Base-by-base conservation (phyloP, 2,888 invertebrate genomes). In the Sphinx pinastri region DNA sequence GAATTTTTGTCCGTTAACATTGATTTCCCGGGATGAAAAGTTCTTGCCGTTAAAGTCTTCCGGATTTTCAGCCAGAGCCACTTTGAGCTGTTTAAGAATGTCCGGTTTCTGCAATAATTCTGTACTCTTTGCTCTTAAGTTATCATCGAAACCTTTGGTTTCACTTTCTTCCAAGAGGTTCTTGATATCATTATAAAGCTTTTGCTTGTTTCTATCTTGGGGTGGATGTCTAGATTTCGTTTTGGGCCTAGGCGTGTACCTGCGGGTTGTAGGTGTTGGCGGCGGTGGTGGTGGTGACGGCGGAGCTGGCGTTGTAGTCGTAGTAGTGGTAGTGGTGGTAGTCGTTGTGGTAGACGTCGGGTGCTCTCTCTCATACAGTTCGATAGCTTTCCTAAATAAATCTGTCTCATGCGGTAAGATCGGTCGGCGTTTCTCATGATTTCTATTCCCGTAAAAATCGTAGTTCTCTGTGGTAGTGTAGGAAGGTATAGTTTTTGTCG, bases 1-100 rank as follows among this genome's bases (percentile, higher is more conserved):
- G 16, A 97, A 95, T 78, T 96, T 96, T 84, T 97, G 96, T 0
- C 97, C 97, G 78, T 97, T 97, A 66, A 97, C 83, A 10, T 96
- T 95, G 68, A 97, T 95, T 83, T 97, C 97, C 73, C 97, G 95
- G 0, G 97, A 96, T 0, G 96, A 95, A 71, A 96, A 95, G 75
- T 97, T 97, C 82, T 95, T 96, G 68, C 95, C 95, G 51, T 92
- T 94, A 69, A 95, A 94, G 57, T 96, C 96, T 79, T 95, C 95
- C 0, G 95, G 95, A 45, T 96, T 95, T 82, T 97, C 96, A 0
- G 96, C 95, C 19, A 97, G 91, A 0, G 97, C 97, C 38, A 96
- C 94, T 82, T 96, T 96, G 12, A 97, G 84, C 81, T 97, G 97
- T 73, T 96, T 96, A 10, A 97, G 84, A 51, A 97, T 94, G 74